A percentile compares a stretch with the other conserved stretches of the same genome.
Conservation (phyloP, 2,113 vertebrate species). For the Muscicapa adusta region DNA sequence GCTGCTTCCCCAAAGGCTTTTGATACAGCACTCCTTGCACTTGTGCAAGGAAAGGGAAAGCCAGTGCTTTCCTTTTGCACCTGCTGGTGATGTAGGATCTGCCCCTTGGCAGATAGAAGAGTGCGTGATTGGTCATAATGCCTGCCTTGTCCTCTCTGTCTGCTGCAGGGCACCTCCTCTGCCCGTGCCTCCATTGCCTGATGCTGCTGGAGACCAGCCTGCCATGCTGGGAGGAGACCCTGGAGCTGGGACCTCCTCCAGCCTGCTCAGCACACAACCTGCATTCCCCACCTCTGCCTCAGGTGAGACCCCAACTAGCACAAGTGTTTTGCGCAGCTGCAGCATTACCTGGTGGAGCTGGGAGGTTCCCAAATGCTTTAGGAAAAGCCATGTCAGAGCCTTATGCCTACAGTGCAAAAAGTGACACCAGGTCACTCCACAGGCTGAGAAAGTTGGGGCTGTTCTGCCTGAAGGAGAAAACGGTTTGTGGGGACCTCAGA, state of each 20-base stretch:
- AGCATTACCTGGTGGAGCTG: not conserved
- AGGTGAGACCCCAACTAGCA: not conserved
- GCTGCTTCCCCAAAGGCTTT: not conserved
- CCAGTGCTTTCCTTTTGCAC: not conserved
- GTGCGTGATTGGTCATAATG: not conserved
- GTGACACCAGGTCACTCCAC: not conserved
- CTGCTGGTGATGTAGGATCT: not conserved
- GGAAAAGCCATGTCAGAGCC: not conserved
- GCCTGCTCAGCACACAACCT: not conserved
- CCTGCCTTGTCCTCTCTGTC: not conserved
- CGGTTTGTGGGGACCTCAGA: not conserved
- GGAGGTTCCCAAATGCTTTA: not conserved
- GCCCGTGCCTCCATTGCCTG: not conserved
- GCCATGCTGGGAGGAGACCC: not conserved
- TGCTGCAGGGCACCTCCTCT: not conserved
- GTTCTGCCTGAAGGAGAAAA: not conserved
- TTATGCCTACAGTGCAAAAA: not conserved
- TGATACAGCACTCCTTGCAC: not conserved
- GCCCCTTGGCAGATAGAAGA: not conserved
- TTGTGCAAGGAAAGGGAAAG: not conserved
- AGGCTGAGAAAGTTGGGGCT: not conserved
- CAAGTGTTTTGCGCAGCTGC: not conserved
- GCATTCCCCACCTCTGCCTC: not conserved
- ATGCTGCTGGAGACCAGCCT: not conserved
- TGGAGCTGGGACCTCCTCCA: not conserved